Evolutionary conservation across 2,888 invertebrate genomes (phyloP).

Genomic region (Sympetrum striolatum): DNA sequence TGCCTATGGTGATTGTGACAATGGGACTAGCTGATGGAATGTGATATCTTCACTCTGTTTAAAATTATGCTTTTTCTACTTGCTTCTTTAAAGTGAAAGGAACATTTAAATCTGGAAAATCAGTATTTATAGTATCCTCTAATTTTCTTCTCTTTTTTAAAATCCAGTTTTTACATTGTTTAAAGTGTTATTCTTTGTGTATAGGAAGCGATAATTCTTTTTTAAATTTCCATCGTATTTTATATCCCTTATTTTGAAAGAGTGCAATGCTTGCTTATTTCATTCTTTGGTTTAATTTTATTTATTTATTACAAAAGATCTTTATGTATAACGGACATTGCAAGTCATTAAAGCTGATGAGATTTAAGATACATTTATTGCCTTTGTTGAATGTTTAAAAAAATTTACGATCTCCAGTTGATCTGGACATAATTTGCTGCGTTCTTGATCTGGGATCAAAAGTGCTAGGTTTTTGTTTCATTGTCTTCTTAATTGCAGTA

Average conservation of each 20-base stretch:
- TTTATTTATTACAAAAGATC: not conserved
- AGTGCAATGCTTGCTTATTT: not conserved
- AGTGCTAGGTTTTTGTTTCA: not conserved
- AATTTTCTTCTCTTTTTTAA: not conserved
- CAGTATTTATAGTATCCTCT: not conserved
- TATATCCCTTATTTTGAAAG: not conserved
- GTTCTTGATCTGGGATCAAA: not conserved
- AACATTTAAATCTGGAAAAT: not conserved
- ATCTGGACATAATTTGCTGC: not conserved
- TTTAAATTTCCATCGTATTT: not conserved
- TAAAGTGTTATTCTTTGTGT: not conserved
- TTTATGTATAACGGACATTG: not conserved
- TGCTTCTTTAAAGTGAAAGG: not conserved
- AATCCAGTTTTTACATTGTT: not conserved
- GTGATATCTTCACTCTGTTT: not conserved
- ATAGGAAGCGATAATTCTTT: not conserved
- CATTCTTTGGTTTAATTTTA: not conserved
- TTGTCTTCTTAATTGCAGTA: not conserved
- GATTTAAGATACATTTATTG: not conserved
- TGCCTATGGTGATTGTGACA: not conserved
- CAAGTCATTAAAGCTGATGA: not conserved
- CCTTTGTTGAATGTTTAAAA: not conserved
- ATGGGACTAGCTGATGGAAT: not conserved
- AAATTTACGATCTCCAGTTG: not conserved
- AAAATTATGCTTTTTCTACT: not conserved